These are phyloP conservation scores for Poecile atricapillus DNA, from an alignment of 2,113 vertebrate species.

Conservation along the genomic window DNA sequence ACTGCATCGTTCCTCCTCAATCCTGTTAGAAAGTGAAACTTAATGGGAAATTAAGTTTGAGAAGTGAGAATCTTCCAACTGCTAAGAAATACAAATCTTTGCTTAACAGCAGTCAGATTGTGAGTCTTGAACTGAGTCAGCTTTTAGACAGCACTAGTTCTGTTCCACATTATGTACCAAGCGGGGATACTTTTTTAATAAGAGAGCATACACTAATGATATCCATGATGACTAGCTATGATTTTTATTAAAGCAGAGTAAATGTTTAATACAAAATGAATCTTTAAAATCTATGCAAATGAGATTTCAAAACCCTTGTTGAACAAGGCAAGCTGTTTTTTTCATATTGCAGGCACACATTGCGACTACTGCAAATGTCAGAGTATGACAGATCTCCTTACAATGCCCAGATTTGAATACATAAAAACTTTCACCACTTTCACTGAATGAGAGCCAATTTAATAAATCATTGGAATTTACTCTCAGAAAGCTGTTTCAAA, in stretches of 20 bases:
- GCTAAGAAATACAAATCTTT: background rate
- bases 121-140: background rate
- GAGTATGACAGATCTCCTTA: background rate
- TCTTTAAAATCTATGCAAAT: constrained; percentile 7
- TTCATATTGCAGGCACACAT: background rate
- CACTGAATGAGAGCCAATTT: constrained; percentile 27
- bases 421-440: background rate
- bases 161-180: background rate
- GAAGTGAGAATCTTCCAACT: background rate
- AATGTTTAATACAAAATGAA: constrained; percentile 5
- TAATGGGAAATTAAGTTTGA: background rate
- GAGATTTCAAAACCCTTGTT: background rate
- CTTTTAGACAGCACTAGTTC: background rate
- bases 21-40: background rate
- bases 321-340: background rate
- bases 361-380: background rate
- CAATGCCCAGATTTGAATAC: background rate
- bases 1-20: background rate
- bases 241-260: constrained; percentile 5
- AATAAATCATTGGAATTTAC: constrained; percentile 53
- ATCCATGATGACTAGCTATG: background rate
- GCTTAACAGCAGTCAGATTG: background rate
- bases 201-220: background rate
- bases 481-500: constrained; percentile 37
- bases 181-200: background rate